Conservation (phyloP, 2,888 invertebrate genomes). For the Hyalella azteca region DNA sequence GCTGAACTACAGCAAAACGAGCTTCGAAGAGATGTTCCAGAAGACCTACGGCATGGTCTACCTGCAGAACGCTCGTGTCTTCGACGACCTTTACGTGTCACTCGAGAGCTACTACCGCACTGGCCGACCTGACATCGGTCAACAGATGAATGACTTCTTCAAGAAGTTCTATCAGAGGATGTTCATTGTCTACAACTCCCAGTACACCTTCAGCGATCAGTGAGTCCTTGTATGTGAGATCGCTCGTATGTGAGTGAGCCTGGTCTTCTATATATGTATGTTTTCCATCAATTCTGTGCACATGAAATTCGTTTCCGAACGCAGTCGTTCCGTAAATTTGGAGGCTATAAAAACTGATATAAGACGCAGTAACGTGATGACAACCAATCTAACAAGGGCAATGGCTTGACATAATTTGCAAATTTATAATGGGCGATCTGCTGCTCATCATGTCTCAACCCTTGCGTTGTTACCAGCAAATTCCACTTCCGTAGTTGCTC, state of each 20-base stretch:
- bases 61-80: constrained; percentile 90
- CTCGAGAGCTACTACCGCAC: constrained; percentile 86
- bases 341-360: not conserved
- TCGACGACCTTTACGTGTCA: constrained; percentile 87
- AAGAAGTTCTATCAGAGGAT: constrained; percentile 90
- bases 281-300: not conserved
- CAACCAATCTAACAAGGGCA: not conserved
- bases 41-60: constrained; percentile 94
- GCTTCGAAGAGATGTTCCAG: constrained; percentile 94
- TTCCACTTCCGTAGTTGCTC: not conserved
- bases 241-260: not conserved
- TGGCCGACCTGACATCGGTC: constrained; percentile 82
- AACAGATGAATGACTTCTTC: constrained; percentile 91
- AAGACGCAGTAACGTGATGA: not conserved
- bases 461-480: not conserved
- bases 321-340: not conserved
- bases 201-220: constrained; percentile 86
- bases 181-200: constrained; percentile 93
- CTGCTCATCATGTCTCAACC: not conserved
- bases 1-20: constrained; percentile 79
- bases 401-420: not conserved
- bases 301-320: not conserved
- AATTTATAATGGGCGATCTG: not conserved
- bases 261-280: not conserved
- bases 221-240: constrained; percentile 62